Conservation (phyloP, 2,797 vertebrate genomes). For the Xiphorhynchus erythropygius region DNA sequence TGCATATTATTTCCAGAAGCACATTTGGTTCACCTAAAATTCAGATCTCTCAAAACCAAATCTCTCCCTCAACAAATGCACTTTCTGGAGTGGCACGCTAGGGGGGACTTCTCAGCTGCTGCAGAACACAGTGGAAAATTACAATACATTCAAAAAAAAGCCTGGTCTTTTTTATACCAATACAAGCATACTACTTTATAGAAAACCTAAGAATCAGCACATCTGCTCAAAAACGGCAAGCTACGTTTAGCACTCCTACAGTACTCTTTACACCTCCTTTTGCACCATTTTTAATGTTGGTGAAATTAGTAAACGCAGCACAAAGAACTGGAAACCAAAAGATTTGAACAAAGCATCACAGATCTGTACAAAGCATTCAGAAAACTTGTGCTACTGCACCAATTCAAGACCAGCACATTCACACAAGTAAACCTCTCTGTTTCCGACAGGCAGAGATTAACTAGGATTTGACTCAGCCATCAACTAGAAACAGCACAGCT, state of each 20-base stretch:
- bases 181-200: background rate
- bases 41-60: background rate
- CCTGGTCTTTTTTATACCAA: background rate
- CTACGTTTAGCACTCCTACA: background rate
- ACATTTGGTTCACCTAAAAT: slow-evolving; percentile 5
- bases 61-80: slow-evolving; percentile 33
- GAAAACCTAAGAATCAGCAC: background rate
- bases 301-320: background rate
- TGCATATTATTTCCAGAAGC: background rate
- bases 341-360: background rate
- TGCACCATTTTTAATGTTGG: background rate
- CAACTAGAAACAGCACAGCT: background rate
- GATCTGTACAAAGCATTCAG: background rate
- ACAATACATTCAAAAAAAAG: background rate
- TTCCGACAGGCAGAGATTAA: background rate
- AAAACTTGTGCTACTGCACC: background rate
- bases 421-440: background rate
- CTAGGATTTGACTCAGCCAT: background rate
- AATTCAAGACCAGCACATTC: background rate
- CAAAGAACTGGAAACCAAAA: background rate
- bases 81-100: slow-evolving; percentile 42
- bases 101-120: slow-evolving; percentile 34
- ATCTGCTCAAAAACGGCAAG: background rate
- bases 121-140: slow-evolving; percentile 52
- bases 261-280: background rate